Evolutionary conservation across 2,113 vertebrate species (phyloP).

Genomic region (Ifrita kowaldi): DNA sequence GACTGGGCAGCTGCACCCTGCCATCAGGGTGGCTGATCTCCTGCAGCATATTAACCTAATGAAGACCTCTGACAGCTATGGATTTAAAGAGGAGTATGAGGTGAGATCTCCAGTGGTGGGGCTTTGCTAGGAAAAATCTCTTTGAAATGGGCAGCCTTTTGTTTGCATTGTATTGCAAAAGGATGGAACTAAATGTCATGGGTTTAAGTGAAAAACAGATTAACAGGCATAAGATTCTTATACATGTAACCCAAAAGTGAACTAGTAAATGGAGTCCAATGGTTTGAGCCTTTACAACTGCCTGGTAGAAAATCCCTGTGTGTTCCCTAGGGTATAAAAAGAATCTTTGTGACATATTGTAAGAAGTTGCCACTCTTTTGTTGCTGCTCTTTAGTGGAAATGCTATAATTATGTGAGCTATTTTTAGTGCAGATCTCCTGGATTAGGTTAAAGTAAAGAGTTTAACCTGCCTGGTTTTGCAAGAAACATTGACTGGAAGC

Average conservation of each 20-base stretch:
- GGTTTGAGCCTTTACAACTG: neutral
- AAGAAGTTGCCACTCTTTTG: neutral
- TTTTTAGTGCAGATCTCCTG: neutral
- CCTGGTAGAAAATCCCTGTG: neutral
- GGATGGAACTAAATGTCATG: neutral
- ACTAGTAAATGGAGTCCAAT: neutral
- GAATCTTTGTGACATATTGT: neutral
- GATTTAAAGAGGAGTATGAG: conserved; percentile 99
- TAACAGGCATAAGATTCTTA: neutral
- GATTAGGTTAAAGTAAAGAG: neutral
- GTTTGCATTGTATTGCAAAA: neutral
- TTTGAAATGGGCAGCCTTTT: neutral
- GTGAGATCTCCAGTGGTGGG: conserved; percentile 70
- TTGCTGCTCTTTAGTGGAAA: neutral
- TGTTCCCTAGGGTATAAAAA: neutral
- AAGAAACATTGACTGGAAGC: neutral
- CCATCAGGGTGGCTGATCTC: conserved; percentile 94
- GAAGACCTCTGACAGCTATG: conserved; percentile 99
- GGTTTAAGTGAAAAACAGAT: neutral
- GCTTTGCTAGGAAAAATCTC: neutral
- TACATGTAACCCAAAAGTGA: neutral
- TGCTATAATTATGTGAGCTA: neutral
- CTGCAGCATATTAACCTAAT: conserved; percentile 98
- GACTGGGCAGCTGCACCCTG: conserved; percentile 96
- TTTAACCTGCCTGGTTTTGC: neutral